These are phyloP conservation scores for Meda fulgida DNA, from an alignment of 2,797 vertebrate genomes.

Conservation along the genomic window DNA sequence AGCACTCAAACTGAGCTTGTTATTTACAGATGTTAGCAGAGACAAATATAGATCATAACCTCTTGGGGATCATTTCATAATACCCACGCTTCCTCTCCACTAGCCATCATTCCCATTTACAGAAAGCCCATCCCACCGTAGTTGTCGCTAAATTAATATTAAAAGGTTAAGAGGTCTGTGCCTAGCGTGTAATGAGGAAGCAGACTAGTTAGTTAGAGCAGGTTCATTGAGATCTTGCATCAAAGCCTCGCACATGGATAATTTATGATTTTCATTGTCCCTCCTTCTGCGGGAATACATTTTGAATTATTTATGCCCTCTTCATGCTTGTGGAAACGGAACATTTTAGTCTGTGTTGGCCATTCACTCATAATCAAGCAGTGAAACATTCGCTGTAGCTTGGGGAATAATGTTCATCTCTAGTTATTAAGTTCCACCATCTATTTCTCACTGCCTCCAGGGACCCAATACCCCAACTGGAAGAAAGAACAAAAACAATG, in stretches of 20 bases:
- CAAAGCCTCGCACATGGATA: constrained; percentile 90
- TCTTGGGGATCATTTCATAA: constrained; percentile 22
- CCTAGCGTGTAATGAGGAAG: constrained; percentile 93
- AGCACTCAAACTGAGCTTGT: constrained; percentile 38
- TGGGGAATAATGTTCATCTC: constrained; percentile 94
- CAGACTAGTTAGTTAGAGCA: constrained; percentile 93
- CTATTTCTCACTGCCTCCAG: constrained; percentile 90
- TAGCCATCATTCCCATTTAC: constrained; percentile 36
- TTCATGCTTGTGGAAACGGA: constrained; percentile 92
- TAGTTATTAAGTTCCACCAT: constrained; percentile 97
- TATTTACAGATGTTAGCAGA: constrained; percentile 50
- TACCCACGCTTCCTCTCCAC: constrained; percentile 31
- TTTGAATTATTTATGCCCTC: constrained; percentile 99
- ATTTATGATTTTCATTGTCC: constrained; percentile 97
- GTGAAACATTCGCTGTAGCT: constrained; percentile 83
- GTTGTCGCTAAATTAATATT: constrained; percentile 89
- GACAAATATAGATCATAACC: constrained; percentile 43
- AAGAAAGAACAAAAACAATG: constrained; percentile 82
- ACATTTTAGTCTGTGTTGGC: constrained; percentile 98
- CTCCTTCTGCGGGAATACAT: constrained; percentile 95
- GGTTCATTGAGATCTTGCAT: constrained; percentile 91
- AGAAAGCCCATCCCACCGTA: constrained; percentile 67
- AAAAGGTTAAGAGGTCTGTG: constrained; percentile 92
- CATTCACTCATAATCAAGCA: constrained; percentile 90
- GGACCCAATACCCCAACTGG: constrained; percentile 73